Evolutionary conservation across 2,888 invertebrate genomes (phyloP).

Genomic region (Colostygia pectinataria): DNA sequence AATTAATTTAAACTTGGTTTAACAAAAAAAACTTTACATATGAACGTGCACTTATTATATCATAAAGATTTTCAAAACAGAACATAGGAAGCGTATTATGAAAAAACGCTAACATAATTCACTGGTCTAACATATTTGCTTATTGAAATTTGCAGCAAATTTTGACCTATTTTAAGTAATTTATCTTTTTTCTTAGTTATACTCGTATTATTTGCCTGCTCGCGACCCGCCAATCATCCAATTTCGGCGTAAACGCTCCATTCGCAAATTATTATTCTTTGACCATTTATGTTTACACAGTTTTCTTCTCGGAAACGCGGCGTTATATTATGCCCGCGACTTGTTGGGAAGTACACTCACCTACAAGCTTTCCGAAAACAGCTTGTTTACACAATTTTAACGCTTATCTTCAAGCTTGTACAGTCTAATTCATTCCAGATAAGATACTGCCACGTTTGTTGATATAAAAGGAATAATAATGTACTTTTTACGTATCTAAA

Average conservation of each 20-base stretch:
- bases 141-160: no score
- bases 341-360: constrained; percentile 39
- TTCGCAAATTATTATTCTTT: constrained; percentile 53
- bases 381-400: constrained; percentile 17
- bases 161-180: no score
- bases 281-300: constrained; percentile 61
- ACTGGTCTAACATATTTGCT: no score
- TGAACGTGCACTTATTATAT: no score
- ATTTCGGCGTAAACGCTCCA: constrained; percentile 56
- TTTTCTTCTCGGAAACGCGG: constrained; percentile 50
- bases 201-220: constrained; percentile 34
- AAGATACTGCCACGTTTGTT: constrained; percentile 15
- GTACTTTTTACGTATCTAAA: constrained; percentile 35
- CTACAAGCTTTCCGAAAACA: neutral
- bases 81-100: no score
- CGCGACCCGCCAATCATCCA: constrained; percentile 60
- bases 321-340: constrained; percentile 41
- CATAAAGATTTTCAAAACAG: no score
- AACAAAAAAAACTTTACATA: no score
- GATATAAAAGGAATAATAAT: constrained; percentile 33
- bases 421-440: neutral
- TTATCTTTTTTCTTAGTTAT: no score
- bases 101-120: no score
- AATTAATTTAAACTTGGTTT: no score
- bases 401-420: constrained; percentile 18